Evolutionary conservation across 2,797 vertebrate genomes (phyloP).

Genomic region (Pristis pectinata): DNA sequence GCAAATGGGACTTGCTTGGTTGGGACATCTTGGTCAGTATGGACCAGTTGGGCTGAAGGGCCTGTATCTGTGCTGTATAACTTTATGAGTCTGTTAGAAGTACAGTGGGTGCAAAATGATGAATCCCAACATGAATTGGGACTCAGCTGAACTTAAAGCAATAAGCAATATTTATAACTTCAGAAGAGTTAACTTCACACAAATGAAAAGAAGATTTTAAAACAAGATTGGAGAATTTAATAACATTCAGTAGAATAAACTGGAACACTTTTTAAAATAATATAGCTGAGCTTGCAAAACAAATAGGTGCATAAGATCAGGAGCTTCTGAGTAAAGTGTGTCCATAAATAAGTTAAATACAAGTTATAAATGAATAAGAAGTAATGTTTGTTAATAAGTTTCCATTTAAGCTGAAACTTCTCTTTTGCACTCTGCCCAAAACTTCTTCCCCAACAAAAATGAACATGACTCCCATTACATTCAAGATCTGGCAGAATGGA

Average conservation of each 20-base stretch:
- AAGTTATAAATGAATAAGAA: not conserved
- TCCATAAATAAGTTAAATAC: not conserved
- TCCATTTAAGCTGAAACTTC: not conserved
- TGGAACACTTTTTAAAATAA: not conserved
- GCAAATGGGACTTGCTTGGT: no score
- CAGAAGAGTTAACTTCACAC: not conserved
- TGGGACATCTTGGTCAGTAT: no score
- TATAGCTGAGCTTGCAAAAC: not conserved
- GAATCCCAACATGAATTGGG: not conserved
- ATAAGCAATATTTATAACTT: not conserved
- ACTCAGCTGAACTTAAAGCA: not conserved
- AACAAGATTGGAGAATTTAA: not conserved
- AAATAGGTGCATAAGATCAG: not conserved
- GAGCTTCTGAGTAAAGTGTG: not conserved
- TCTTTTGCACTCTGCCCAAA: not conserved
- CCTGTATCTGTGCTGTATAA: no score
- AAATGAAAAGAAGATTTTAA: not conserved
- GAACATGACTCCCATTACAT: not conserved
- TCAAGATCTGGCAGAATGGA: not conserved
- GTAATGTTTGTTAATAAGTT: not conserved
- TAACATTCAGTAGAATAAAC: not conserved
- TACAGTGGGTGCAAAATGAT: not conserved
- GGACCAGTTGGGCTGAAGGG: no score
- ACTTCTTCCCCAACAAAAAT: not conserved
- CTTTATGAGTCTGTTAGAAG: no score